Evolutionary conservation across 2,888 invertebrate species (phyloP), one percentile per base, ranked within the genome.

Genomic region (Branchellion lobata): DNA sequence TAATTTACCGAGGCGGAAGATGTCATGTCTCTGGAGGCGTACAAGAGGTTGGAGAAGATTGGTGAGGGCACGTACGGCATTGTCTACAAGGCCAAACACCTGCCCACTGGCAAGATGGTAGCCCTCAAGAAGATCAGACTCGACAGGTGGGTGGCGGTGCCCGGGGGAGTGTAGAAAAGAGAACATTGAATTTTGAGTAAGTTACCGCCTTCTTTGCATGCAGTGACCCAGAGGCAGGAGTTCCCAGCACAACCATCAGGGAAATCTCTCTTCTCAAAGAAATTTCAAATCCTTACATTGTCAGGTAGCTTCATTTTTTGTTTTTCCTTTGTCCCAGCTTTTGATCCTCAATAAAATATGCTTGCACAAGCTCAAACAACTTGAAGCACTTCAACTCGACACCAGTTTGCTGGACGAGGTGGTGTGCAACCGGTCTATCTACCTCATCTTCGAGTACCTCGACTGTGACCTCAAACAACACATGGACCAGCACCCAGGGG

Each of bases 31-130:
- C 93, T 96, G 93, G 95, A 96, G 83, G 94, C 95, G 88, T 97
- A 95, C 87, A 89, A 92, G 82, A 95, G 94, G 89, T 93, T 97
- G 84, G 96, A 97, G 87, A 97, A 97, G 89, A 95, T 97, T 83
- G 97, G 97, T 80, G 97, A 98, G 91, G 98, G 96, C 78, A 99
- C 98, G 11, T 99, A 99, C 88, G 99, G 99, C 83, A 95, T 95
- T 57, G 99, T 99, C 18, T 99, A 96, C 88, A 97, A 96, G 92
- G 89, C 95, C 92, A 0, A 92, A 92, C 89, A 92, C 92, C 87
- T 86, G 81, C 87, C 87, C 81, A 89, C 88, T 3, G 86, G 87
- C 31, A 84, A 85, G 81, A 83, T 86, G 79, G 96, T 97, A 40
- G 99, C 99, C 5, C 92, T 99, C 92, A 99, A 99, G 88, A 97